phyloP scores from a whole-genome alignment of 2,797 vertebrate genomes.

The Dendrocincla fuliginosa region DNA sequence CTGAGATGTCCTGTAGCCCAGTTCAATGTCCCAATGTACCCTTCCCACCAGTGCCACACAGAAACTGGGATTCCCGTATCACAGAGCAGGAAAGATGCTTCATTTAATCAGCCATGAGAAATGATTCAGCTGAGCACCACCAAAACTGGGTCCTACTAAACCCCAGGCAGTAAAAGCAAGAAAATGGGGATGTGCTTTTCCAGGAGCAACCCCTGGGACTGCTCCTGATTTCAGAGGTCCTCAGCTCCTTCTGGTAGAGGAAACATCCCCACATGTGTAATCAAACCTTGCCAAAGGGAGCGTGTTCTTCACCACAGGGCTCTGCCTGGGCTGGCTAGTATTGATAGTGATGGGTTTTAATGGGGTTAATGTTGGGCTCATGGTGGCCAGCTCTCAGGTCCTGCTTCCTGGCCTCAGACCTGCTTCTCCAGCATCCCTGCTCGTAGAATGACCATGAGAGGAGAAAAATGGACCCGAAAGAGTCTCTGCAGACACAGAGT shows the following conservation, averaged over 20 bases:
- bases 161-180: background rate
- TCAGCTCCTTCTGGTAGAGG: background rate
- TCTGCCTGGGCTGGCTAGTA: background rate
- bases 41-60: background rate
- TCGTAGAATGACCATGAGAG: background rate
- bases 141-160: background rate
- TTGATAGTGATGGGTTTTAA: background rate
- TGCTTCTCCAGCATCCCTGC: background rate
- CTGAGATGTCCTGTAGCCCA: too few relatives aligned
- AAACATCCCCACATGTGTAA: background rate
- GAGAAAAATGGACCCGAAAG: background rate
- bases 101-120: rapidly evolving
- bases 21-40: background rate
- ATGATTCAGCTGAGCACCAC: background rate
- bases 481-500: background rate
- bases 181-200: background rate
- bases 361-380: background rate
- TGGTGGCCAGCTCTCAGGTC: background rate
- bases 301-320: background rate
- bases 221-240: background rate
- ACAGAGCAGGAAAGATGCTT: background rate
- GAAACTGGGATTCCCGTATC: background rate
- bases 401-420: background rate
- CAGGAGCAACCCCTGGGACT: rapidly evolving
- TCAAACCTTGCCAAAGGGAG: background rate